Evolutionary conservation across 2,797 vertebrate genomes (phyloP).

Genomic region (Cetoscarus ocellatus): DNA sequence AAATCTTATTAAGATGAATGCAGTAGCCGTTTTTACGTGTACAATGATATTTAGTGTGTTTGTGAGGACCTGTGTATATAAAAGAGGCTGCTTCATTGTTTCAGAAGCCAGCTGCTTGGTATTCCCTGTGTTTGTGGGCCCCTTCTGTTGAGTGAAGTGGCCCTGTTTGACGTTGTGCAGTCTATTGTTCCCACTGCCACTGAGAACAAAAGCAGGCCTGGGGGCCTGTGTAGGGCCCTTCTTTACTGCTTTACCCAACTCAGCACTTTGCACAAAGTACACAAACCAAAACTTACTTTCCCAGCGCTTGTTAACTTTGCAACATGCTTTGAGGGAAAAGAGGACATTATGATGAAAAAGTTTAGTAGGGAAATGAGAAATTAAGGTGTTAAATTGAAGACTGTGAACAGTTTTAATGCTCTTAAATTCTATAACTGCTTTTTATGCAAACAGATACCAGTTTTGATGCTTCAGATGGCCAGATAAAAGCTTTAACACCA

Average conservation of each 20-base stretch:
- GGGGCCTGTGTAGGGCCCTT: constrained; percentile 81
- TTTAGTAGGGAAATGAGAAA: background rate
- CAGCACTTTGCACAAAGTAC: constrained; percentile 69
- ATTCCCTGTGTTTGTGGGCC: constrained; percentile 84
- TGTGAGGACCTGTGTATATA: constrained; percentile 62
- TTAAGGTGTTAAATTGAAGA: too few relatives aligned
- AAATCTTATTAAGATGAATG: constrained; percentile 15
- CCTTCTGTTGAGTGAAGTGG: constrained; percentile 85
- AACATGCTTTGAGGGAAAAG: constrained; percentile 36
- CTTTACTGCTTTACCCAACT: constrained; percentile 79
- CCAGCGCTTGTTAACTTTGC: constrained; percentile 26
- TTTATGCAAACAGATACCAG: too few relatives aligned
- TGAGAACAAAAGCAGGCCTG: constrained; percentile 86
- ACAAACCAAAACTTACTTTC: constrained; percentile 62
- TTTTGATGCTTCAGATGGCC: background rate
- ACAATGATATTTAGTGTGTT: constrained; percentile 60
- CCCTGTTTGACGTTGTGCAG: constrained; percentile 84
- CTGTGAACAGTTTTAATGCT: too few relatives aligned
- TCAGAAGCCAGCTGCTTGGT: constrained; percentile 86
- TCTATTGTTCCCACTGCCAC: constrained; percentile 83
- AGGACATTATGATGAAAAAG: constrained; percentile 1
- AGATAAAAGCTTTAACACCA: background rate
- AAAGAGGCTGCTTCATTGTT: constrained; percentile 79
- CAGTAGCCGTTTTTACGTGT: constrained; percentile 18
- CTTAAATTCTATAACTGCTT: too few relatives aligned